Evolutionary conservation across 2,888 invertebrate genomes (phyloP).

Genomic region (Iselma pallidipennis): DNA sequence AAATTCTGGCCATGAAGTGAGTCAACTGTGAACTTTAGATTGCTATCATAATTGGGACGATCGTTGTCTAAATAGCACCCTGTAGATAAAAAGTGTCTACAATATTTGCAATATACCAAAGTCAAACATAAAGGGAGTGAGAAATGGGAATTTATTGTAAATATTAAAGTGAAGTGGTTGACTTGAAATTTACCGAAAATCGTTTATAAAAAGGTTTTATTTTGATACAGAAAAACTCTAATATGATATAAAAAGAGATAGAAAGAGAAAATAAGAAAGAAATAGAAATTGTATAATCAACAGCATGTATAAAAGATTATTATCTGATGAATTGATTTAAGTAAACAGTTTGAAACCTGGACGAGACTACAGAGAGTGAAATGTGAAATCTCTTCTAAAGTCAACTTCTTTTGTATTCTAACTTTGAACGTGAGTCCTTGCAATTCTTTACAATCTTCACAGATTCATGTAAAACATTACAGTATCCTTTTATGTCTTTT

Average conservation of each 20-base stretch:
- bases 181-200: not conserved
- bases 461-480: not conserved
- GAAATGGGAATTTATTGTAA: not conserved
- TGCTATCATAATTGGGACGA: constrained; percentile 25
- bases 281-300: not conserved
- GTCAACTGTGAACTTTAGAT: constrained; percentile 23
- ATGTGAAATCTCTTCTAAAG: not conserved
- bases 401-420: not conserved
- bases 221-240: not conserved
- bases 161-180: not conserved
- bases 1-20: not conserved
- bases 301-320: not conserved
- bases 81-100: constrained; percentile 23
- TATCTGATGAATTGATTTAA: not conserved
- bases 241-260: not conserved
- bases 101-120: constrained; percentile 21
- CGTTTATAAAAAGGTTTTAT: not conserved
- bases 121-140: constrained; percentile 14
- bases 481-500: not conserved
- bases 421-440: not conserved
- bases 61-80: constrained; percentile 26
- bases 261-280: not conserved
- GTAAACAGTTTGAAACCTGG: not conserved
- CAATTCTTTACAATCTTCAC: not conserved
- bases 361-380: not conserved